Evolutionary conservation across 1,140 invertebrate genomes (phyloP).

Genomic region (Philotrypesis tridentata): DNA sequence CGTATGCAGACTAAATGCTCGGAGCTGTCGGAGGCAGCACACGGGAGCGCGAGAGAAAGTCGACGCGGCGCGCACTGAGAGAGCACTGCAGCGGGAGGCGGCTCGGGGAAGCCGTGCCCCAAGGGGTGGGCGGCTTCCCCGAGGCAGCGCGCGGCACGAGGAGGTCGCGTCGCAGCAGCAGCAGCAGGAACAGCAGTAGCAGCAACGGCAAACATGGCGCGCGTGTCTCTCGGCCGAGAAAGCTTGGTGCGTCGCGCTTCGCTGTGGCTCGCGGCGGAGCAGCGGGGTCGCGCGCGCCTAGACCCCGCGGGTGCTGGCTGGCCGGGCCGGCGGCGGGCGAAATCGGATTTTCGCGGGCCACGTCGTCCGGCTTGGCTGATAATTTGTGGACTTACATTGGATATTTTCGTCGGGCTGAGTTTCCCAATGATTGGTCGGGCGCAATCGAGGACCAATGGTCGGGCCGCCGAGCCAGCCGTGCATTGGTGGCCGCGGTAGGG

Average conservation of each 20-base stretch:
- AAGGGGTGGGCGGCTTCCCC: too few species aligned
- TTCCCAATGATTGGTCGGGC: conserved; percentile 82
- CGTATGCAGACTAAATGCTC: too few species aligned
- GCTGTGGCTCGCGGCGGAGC: too few species aligned
- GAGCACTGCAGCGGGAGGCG: too few species aligned
- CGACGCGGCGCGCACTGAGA: background rate
- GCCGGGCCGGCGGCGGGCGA: conserved; percentile 45
- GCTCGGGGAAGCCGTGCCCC: too few species aligned
- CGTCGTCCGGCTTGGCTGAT: conserved; percentile 70
- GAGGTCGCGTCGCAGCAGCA: background rate
- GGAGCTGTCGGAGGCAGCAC: too few species aligned
- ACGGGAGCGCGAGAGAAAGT: background rate
- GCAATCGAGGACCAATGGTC: conserved; percentile 81
- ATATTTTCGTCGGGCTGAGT: conserved; percentile 80
- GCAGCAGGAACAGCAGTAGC: background rate
- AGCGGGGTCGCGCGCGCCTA: conserved; percentile 1
- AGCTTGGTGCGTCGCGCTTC: conserved; percentile 54
- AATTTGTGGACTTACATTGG: conserved; percentile 87
- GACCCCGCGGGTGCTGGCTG: conserved; percentile 9
- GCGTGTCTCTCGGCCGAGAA: conserved; percentile 16
- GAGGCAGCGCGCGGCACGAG: background rate
- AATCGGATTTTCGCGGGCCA: conserved; percentile 53
- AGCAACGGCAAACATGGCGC: conserved; percentile 38
- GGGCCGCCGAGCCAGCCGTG: conserved; percentile 68
- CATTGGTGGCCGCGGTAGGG: conserved; percentile 75